phyloP scores from a whole-genome alignment of 2,113 vertebrate genomes.

The Dicaeum eximium region DNA sequence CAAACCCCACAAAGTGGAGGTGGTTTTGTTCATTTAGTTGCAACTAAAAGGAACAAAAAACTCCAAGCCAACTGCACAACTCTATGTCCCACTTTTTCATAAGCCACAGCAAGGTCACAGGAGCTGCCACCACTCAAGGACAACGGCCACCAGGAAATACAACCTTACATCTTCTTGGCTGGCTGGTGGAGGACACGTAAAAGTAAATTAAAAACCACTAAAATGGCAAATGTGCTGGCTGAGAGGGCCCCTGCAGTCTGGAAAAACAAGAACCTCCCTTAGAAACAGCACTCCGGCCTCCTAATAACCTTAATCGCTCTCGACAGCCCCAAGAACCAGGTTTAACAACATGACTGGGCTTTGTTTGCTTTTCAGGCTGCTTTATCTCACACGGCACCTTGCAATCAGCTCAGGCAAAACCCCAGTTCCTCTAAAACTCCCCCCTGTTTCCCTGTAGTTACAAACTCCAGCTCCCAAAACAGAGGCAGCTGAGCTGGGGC shows the following conservation, averaged over 20 bases:
- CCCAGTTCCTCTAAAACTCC: not conserved
- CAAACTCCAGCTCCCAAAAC: not conserved
- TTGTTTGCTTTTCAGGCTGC: constrained; percentile 12
- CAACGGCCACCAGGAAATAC: not conserved
- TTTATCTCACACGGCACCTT: not conserved
- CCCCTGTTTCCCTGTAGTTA: accelerated
- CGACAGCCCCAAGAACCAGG: not conserved
- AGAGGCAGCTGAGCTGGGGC: not conserved
- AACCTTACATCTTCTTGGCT: not conserved
- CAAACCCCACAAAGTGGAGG: not conserved
- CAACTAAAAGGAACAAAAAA: not conserved
- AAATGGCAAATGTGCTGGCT: not conserved
- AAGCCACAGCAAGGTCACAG: not conserved
- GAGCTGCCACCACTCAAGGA: not conserved
- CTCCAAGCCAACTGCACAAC: not conserved
- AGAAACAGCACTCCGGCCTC: not conserved
- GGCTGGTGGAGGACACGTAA: not conserved
- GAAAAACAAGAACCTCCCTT: constrained; percentile 22
- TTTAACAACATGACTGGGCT: not conserved
- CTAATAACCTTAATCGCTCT: constrained; percentile 27
- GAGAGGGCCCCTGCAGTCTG: not conserved
- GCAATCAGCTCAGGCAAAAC: not conserved
- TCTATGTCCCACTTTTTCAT: accelerated
- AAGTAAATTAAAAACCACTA: not conserved
- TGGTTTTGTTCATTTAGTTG: not conserved